Conservation (phyloP, 1,140 invertebrate species). For the Drosophila novamexicana region DNA sequence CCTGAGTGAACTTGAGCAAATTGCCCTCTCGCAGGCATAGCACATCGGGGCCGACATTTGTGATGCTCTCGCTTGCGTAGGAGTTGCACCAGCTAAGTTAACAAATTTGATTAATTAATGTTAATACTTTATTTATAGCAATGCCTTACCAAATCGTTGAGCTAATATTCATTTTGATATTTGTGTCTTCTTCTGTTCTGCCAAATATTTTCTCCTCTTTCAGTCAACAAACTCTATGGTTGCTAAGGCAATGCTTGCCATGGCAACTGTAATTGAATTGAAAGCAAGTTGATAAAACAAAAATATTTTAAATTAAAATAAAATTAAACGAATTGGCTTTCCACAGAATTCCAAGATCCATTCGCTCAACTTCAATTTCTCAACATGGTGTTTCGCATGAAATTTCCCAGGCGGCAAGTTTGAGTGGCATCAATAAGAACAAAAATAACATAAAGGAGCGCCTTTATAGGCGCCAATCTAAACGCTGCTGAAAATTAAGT, state of each 20-base stretch:
- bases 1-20: constrained; percentile 56
- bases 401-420: constrained; percentile 64
- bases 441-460: constrained; percentile 26
- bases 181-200: neutral
- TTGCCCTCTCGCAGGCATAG: constrained; percentile 55
- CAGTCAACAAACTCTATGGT: constrained; percentile 37
- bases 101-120: neutral
- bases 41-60: constrained; percentile 71
- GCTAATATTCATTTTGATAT: constrained; percentile 62
- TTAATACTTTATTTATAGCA: no score
- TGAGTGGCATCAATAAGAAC: constrained; percentile 24
- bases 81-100: constrained; percentile 57
- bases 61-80: constrained; percentile 38
- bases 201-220: neutral
- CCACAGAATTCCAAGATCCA: neutral
- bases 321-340: no score
- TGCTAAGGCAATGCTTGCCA: constrained; percentile 38
- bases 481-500: constrained; percentile 44
- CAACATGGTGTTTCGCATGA: constrained; percentile 9
- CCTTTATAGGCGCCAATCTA: constrained; percentile 25
- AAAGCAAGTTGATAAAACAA: constrained; percentile 8
- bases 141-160: constrained; percentile 55
- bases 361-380: constrained; percentile 6
- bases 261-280: constrained; percentile 22
- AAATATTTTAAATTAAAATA: no score